Conservation (phyloP, 2,113 vertebrate species). For the Phalacrocorax carbo region DNA sequence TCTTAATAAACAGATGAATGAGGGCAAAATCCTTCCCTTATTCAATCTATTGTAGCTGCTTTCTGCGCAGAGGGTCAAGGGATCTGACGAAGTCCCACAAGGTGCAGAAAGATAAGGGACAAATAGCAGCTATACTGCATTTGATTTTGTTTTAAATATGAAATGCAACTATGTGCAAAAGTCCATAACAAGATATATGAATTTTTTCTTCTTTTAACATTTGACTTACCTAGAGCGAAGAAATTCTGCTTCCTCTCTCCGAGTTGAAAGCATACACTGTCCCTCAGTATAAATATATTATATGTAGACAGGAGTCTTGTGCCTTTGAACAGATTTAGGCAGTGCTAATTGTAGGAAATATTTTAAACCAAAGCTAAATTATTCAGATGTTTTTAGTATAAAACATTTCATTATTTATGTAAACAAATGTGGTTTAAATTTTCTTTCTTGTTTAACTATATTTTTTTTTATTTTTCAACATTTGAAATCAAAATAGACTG, state of each 20-base stretch:
- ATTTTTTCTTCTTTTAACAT: background rate
- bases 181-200: background rate
- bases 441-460: background rate
- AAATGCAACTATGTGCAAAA: background rate
- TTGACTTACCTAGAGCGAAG: background rate
- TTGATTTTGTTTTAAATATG: background rate
- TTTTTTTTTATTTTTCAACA: background rate
- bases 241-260: background rate
- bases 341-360: background rate
- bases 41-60: background rate
- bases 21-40: background rate
- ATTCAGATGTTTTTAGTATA: background rate
- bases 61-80: background rate
- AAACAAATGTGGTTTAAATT: background rate
- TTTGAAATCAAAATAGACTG: background rate
- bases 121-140: background rate
- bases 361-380: background rate
- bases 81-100: background rate
- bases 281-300: background rate
- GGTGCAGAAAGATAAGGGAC: background rate
- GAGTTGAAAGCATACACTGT: background rate
- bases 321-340: background rate
- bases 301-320: background rate
- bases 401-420: background rate
- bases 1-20: background rate